Conservation (phyloP, 2,113 vertebrate genomes). For the Datnioides undecimradiatus region DNA sequence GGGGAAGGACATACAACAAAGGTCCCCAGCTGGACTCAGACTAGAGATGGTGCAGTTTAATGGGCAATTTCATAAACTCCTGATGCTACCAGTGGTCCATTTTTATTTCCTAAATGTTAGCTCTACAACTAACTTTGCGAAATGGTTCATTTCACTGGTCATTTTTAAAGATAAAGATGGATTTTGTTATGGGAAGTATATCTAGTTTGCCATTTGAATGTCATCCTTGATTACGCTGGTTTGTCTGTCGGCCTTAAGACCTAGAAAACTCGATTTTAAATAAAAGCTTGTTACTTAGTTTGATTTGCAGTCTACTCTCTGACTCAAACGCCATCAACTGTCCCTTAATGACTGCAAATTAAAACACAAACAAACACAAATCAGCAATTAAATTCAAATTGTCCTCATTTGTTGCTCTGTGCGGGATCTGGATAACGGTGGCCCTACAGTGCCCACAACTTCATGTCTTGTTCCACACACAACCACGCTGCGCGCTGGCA, state of each 20-base stretch:
- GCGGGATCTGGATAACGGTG: background rate
- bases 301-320: background rate
- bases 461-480: conserved; percentile 17
- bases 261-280: background rate
- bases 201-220: background rate
- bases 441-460: background rate
- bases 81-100: background rate
- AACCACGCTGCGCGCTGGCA: background rate
- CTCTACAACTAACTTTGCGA: background rate
- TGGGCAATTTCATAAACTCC: background rate
- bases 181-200: background rate
- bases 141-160: background rate
- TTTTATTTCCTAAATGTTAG: background rate
- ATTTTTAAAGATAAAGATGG: background rate
- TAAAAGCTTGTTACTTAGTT: background rate
- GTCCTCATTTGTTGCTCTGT: background rate
- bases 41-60: background rate
- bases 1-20: background rate
- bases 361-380: background rate
- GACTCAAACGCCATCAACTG: background rate
- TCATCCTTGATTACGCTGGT: background rate
- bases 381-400: background rate
- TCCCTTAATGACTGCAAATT: background rate
- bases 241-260: background rate
- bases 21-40: background rate